Percentiles rank a stretch among this genome's conserved stretches.
Evolutionary conservation across 1,140 invertebrate genomes (phyloP).

Genomic region (Paralvinella palmiformis): DNA sequence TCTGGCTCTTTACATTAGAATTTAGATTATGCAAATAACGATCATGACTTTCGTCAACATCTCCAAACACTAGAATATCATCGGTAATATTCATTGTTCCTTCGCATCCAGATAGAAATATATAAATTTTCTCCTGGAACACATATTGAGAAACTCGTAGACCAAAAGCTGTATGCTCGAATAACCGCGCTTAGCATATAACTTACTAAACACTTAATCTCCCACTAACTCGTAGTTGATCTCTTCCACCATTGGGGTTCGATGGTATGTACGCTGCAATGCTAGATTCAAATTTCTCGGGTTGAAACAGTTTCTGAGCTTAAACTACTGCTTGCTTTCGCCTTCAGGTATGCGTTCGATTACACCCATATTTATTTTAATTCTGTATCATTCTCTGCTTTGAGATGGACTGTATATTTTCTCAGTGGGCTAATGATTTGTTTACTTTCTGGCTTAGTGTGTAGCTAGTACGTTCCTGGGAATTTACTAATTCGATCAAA

Average conservation of each 20-base stretch:
- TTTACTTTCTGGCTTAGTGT: too few relatives aligned
- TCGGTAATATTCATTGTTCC: background rate
- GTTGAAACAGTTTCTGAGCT: too few relatives aligned
- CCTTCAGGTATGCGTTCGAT: too few relatives aligned
- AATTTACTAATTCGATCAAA: too few relatives aligned
- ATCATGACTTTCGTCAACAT: background rate
- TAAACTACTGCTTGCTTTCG: too few relatives aligned
- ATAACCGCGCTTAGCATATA: background rate
- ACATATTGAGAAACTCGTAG: background rate
- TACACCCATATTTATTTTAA: too few relatives aligned
- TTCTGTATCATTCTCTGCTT: too few relatives aligned
- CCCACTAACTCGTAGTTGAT: background rate
- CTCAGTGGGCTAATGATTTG: too few relatives aligned
- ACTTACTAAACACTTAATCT: background rate
- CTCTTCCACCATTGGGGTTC: background rate
- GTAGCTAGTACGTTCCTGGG: too few relatives aligned
- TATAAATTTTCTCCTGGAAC: background rate
- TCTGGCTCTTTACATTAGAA: background rate
- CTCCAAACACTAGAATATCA: background rate
- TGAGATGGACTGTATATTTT: too few relatives aligned
- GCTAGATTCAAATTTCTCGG: too few relatives aligned
- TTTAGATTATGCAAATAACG: background rate
- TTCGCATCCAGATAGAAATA: background rate
- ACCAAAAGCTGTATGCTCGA: background rate
- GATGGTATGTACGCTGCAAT: background rate